phyloP scores from a whole-genome alignment of 2,888 invertebrate genomes.

The Tenodera sinensis region DNA sequence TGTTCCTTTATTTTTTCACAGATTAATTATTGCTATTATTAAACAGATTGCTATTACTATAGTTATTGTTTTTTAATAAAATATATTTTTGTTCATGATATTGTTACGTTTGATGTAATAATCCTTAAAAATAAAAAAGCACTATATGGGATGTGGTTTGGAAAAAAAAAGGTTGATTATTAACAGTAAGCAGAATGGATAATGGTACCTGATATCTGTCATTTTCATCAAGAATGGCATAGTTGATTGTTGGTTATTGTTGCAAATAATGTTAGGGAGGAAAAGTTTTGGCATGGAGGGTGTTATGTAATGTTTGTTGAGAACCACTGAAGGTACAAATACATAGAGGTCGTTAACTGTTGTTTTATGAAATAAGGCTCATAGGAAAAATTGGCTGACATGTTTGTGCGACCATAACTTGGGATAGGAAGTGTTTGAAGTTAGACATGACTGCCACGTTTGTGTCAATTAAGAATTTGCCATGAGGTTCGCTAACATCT shows the following conservation, averaged over 20 bases:
- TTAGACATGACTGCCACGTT: background rate
- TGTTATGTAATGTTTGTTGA: background rate
- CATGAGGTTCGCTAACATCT: background rate
- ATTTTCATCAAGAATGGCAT: constrained; percentile 22
- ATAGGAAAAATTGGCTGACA: background rate
- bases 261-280: constrained; percentile 13
- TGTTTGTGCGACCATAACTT: background rate
- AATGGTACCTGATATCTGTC: constrained; percentile 30
- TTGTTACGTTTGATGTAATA: constrained; percentile 30
- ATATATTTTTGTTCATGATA: constrained; percentile 31
- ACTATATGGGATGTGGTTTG: constrained; percentile 15
- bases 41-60: constrained; percentile 40
- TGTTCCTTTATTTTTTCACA: constrained; percentile 36
- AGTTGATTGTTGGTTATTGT: constrained; percentile 28
- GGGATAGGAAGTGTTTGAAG: background rate
- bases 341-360: background rate
- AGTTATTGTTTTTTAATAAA: constrained; percentile 35
- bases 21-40: constrained; percentile 33
- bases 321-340: background rate
- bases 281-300: background rate
- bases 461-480: background rate
- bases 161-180: background rate
- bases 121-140: constrained; percentile 15
- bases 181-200: constrained; percentile 21
- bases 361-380: background rate